Evolutionary conservation across 2,113 vertebrate genomes (phyloP), one percentile per base, ranked within the genome.

Genomic region (Rallus limicola): DNA sequence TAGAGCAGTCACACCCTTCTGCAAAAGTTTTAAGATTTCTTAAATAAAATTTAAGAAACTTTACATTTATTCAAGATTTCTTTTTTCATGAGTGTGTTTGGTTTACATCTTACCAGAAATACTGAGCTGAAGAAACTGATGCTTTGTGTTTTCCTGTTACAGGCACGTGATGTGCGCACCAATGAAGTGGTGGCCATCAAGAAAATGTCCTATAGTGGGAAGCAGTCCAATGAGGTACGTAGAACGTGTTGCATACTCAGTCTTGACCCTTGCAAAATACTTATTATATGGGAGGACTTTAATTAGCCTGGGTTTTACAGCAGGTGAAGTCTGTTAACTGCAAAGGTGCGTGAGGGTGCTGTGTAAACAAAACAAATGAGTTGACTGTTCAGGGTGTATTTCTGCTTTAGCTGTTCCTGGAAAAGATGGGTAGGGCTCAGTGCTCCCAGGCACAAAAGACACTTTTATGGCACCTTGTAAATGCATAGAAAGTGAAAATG

Each of bases 141-240:
- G 34, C 23, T 1, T 64, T 3, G 0, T 92, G 20, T 94, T 90
- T 88, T 90, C 16, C 2, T 16, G 10, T 97, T 93, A 25, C 97
- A 99, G 99, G 99, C 99, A 98, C 99, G 98, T 95, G 99, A 99
- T 98, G 98, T 99, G 90, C 99, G 99, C 96, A 99, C 99, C 97
- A 99, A 99, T 91, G 99, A 99, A 98, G 99, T 99, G 98, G 99
- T 99, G 98, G 99, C 99, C 97, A 99, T 99, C 98, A 99, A 99
- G 98, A 99, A 99, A 97, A 99, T 99, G 99, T 99, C 99, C 44
- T 99, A 99, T 53, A 99, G 98, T 97, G 99, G 99, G 94, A 99
- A 99, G 96, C 99, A 99, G 95, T 99, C 99, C 91, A 99, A 98
- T 75, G 99, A 99, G 99, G 99, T 99, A 96, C 46, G 97, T 96